Conservation (phyloP, 2,113 vertebrate species). For the Casuarius casuarius region DNA sequence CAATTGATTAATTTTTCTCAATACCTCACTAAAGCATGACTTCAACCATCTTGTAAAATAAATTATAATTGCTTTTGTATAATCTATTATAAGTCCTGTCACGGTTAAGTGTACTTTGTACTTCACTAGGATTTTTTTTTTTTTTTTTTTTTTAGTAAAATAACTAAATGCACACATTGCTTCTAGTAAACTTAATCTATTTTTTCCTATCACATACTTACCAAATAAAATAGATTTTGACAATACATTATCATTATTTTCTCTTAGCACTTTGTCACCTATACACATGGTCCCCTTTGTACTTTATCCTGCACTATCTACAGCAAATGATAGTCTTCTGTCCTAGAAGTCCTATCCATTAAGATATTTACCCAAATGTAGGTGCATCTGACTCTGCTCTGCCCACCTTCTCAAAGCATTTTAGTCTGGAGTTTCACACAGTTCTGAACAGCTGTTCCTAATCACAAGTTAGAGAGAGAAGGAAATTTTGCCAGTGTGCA, state of each 20-base stretch:
- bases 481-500: neutral
- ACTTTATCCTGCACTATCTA: neutral
- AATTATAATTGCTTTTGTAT: neutral
- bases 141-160: neutral
- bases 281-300: neutral
- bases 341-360: neutral
- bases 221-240: neutral
- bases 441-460: neutral
- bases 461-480: neutral
- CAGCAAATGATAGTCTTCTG: neutral
- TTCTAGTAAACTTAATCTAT: neutral
- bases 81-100: neutral
- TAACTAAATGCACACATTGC: neutral
- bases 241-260: neutral
- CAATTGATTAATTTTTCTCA: neutral
- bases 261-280: neutral
- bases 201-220: neutral
- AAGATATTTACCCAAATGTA: neutral
- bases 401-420: neutral
- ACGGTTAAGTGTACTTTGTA: neutral
- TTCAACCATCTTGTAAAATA: neutral
- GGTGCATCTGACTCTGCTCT: neutral
- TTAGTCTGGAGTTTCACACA: neutral
- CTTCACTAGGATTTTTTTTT: neutral
- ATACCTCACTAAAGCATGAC: neutral